Conservation (phyloP, 2,113 vertebrate species). For the Mixornis gularis region DNA sequence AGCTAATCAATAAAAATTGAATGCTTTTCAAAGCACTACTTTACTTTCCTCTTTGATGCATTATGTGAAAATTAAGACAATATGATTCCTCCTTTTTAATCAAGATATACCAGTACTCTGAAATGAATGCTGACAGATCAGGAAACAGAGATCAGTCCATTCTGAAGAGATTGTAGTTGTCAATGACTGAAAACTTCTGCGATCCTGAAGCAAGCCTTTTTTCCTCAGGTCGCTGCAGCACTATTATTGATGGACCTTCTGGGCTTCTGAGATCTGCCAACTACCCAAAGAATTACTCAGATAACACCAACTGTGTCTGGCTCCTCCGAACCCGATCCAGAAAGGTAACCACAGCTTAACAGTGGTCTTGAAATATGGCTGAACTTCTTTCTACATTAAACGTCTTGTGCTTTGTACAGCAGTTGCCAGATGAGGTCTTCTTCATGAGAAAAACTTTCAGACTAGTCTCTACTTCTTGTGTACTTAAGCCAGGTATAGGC, state of each 20-base stretch:
- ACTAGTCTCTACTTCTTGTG: background rate
- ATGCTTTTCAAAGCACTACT: background rate
- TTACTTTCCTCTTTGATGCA: background rate
- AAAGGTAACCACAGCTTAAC: slow-evolving; percentile 1
- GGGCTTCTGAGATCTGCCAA: slow-evolving; percentile 40
- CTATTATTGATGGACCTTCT: background rate
- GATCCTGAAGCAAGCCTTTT: background rate
- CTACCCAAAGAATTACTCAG: slow-evolving; percentile 19
- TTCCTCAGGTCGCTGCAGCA: slow-evolving; percentile 51
- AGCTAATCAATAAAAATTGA: background rate
- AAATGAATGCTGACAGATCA: background rate
- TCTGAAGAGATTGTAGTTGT: background rate
- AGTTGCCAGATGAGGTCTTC: background rate
- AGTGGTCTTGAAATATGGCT: background rate
- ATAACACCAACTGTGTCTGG: slow-evolving; percentile 53
- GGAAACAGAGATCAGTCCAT: background rate
- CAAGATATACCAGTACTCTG: background rate
- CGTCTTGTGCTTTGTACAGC: background rate
- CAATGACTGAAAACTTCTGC: background rate
- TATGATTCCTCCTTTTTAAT: background rate
- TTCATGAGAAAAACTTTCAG: background rate
- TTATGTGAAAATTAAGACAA: background rate
- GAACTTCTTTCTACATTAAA: background rate
- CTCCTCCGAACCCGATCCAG: slow-evolving; percentile 40
- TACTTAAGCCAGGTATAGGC: background rate